phyloP scores from a whole-genome alignment of 2,113 vertebrate species.

The Porphyrio hochstetteri region DNA sequence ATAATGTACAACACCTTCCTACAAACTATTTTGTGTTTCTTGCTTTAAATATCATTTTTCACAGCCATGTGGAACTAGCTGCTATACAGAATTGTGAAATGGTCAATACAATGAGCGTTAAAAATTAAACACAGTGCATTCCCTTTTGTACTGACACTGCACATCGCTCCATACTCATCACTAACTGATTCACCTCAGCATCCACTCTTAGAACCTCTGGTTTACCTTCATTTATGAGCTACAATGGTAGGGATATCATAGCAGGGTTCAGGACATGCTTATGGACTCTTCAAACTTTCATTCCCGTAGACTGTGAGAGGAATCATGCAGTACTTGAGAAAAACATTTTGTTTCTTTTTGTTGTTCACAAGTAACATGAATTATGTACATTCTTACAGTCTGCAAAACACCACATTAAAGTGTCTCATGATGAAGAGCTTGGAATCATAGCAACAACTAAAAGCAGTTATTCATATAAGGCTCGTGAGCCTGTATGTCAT shows the following conservation, averaged over 20 bases:
- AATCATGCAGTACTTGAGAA: not conserved
- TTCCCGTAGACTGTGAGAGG: not conserved
- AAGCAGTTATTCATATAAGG: not conserved
- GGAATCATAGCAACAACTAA: not conserved
- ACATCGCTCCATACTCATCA: too few relatives aligned
- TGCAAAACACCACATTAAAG: not conserved
- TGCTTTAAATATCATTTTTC: not conserved
- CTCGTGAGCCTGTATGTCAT: not conserved
- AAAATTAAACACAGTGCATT: not conserved
- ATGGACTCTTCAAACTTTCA: not conserved
- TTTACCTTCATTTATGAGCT: not conserved
- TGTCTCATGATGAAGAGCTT: not conserved
- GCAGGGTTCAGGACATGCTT: not conserved
- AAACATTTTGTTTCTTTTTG: not conserved
- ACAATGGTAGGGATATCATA: rapidly evolving
- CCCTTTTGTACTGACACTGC: not conserved
- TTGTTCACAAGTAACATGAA: not conserved
- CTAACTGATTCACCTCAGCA: not conserved
- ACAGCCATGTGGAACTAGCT: not conserved
- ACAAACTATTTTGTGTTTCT: not conserved
- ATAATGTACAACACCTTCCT: not conserved
- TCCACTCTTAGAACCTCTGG: not conserved
- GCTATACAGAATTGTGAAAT: not conserved
- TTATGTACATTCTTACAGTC: not conserved
- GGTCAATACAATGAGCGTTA: not conserved